Evolutionary conservation across 2,888 invertebrate genomes (phyloP), one percentile per base, ranked within the genome.

Genomic region (Protodeltote pygarga): DNA sequence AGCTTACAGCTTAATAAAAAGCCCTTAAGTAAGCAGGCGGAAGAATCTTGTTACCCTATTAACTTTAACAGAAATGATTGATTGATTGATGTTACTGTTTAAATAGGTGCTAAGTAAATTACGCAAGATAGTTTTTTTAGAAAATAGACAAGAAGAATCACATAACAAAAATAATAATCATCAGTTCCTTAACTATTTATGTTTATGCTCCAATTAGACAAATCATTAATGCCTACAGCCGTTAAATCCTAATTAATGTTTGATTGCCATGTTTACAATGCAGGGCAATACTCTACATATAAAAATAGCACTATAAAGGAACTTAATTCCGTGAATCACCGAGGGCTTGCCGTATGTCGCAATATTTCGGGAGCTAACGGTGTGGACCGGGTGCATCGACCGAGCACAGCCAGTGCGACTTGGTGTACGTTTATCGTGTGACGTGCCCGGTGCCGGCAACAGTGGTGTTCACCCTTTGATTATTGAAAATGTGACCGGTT

Each of bases 351-450:
- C 48, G 62, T 67, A 69, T 87, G 87, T 85, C 81, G 86, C 85
- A 88, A 90, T 87, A 89, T 88, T 89, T 90, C 85, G 90, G 89
- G 87, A 87, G 82, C 79, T 85, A 87, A 88, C 89, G 88, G 89
- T 83, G 72, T 72, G 71, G 55, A 50, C 62, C 65, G 78, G 77
- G 87, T 73, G 82, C 87, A 83, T 77, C 82, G 89, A 86, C 81
- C 81, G 71, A 46, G 75, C 75, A 47, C 69, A 57, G 71, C 65
- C 88, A 88, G 89, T 89, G 47, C 71, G 59, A 71, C 65, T 71
- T 71, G 70, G 76, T 61, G 68, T 65, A 69, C 76, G 79, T 64
- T 66, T 73, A 77, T 68, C 61, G 81, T 70, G 78, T 72, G 85
- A 85, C 87, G 89, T 83, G 80, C 59, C 42, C 45, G 59, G 89